Conservation (phyloP, 2,888 invertebrate species). For the Agapostemon virescens region DNA sequence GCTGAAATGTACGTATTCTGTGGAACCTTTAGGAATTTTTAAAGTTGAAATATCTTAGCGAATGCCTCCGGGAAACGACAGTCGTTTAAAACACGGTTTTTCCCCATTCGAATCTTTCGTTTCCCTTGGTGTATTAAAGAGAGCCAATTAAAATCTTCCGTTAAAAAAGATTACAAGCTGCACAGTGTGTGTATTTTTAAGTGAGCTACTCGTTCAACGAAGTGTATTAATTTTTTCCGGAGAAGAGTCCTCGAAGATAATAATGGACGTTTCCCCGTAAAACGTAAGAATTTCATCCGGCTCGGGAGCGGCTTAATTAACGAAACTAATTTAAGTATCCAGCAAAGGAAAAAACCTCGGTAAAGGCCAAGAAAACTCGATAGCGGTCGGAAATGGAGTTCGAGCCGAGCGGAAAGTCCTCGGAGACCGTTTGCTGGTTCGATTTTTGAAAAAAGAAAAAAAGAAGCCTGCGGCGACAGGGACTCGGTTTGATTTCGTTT, state of each 20-base stretch:
- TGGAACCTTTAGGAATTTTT: too few relatives aligned
- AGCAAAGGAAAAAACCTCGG: neutral
- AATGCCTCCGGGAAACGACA: too few relatives aligned
- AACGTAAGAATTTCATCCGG: neutral
- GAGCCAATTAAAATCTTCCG: neutral
- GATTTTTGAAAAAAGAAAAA: constrained; percentile 10
- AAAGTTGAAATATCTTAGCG: too few relatives aligned
- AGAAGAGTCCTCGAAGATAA: neutral
- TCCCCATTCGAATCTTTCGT: too few relatives aligned
- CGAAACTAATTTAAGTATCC: constrained; percentile 2
- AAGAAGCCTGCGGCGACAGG: neutral
- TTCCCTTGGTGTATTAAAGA: neutral
- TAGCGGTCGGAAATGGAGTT: neutral
- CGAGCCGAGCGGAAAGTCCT: neutral
- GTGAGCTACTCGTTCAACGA: neutral
- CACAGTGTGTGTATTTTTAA: neutral
- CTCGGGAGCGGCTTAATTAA: constrained; percentile 2
- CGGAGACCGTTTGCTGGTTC: neutral
- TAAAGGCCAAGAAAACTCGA: neutral
- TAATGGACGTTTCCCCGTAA: neutral
- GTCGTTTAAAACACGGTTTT: too few relatives aligned
- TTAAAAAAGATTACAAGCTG: neutral
- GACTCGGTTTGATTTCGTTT: constrained; percentile 1
- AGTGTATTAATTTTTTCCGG: neutral
- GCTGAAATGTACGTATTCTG: too few relatives aligned